Percentiles rank a stretch among this genome's conserved stretches.
phyloP scores from a whole-genome alignment of 1,140 invertebrate genomes.

The Hermatobates lingyangjiaoensis region DNA sequence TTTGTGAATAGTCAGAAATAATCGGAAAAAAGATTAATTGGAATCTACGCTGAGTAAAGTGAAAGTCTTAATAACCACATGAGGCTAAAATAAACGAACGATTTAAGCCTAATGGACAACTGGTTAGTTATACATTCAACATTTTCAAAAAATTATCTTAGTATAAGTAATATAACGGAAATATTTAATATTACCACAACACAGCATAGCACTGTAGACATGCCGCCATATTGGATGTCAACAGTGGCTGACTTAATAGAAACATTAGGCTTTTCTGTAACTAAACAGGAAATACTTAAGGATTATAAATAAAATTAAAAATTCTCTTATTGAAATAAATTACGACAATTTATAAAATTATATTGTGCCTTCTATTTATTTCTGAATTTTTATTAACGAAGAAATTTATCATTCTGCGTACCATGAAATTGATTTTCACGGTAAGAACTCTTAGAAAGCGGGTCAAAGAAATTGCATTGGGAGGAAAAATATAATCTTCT shows the following conservation, averaged over 20 bases:
- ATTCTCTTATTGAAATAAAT: too few species aligned
- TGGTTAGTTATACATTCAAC: neutral
- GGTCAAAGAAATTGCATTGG: too few species aligned
- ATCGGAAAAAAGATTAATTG: neutral
- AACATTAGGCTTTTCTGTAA: too few species aligned
- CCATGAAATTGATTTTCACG: too few species aligned
- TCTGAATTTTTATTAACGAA: too few species aligned
- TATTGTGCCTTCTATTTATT: too few species aligned
- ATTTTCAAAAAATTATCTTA: neutral
- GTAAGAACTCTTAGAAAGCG: too few species aligned
- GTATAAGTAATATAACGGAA: neutral
- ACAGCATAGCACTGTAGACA: slow-evolving; percentile 86
- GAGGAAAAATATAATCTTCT: too few species aligned
- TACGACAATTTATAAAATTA: too few species aligned
- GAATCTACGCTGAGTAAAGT: neutral
- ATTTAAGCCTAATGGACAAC: neutral
- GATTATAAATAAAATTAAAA: too few species aligned
- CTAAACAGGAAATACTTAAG: too few species aligned
- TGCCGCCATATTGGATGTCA: slow-evolving; percentile 64
- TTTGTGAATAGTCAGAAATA: neutral
- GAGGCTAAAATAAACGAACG: neutral
- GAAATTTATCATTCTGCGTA: too few species aligned
- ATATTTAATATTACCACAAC: slow-evolving; percentile 49
- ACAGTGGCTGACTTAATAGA: slow-evolving; percentile 4
- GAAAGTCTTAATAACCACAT: neutral